Conservation (phyloP, 2,797 vertebrate genomes). For the Tinamus major region DNA sequence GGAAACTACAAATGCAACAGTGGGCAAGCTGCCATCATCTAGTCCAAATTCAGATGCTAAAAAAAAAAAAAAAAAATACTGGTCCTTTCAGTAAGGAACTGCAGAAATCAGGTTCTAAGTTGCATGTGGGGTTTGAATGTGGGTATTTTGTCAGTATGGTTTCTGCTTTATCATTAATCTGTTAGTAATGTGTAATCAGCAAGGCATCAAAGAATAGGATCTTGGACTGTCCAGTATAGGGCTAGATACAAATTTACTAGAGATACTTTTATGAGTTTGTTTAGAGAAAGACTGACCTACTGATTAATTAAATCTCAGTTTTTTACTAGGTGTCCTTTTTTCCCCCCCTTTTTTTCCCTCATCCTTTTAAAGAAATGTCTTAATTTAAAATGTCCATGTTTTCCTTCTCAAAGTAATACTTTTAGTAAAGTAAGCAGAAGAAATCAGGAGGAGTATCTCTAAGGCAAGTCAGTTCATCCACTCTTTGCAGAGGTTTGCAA, state of each 20-base stretch:
- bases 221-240: background rate
- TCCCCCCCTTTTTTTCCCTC: background rate
- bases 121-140: background rate
- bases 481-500: background rate
- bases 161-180: background rate
- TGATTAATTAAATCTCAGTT: background rate
- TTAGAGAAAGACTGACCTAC: background rate
- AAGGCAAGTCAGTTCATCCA: background rate
- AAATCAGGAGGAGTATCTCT: background rate
- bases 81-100: background rate
- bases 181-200: background rate
- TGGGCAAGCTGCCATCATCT: background rate
- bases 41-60: background rate
- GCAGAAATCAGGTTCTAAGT: background rate
- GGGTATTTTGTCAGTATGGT: background rate
- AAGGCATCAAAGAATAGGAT: background rate
- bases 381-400: background rate
- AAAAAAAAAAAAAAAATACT: background rate
- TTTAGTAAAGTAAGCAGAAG: background rate
- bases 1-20: background rate
- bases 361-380: too few species aligned
- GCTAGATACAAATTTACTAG: background rate
- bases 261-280: background rate
- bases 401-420: background rate
- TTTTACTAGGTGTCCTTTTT: background rate